Conservation (phyloP, 2,888 invertebrate species). For the Cancer borealis region DNA sequence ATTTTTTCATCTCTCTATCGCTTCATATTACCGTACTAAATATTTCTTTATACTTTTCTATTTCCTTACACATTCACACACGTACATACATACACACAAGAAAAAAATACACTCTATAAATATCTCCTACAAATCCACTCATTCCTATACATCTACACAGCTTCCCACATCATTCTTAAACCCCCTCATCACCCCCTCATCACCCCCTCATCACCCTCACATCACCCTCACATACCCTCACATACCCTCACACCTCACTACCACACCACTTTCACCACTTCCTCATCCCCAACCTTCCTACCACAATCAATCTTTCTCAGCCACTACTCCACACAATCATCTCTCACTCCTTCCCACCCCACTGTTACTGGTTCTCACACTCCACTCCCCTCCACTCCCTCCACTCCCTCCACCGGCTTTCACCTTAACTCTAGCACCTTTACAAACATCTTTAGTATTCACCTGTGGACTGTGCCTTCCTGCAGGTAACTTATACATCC, state of each 20-base stretch:
- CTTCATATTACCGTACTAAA: no score
- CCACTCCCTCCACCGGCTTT: neutral
- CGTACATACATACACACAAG: neutral
- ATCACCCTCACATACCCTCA: neutral
- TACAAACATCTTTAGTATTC: constrained; percentile 27
- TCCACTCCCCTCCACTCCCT: neutral
- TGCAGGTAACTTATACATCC: constrained; percentile 45
- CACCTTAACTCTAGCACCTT: neutral
- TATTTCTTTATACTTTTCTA: no score
- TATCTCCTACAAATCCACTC: neutral
- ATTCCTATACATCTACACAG: neutral
- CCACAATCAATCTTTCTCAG: neutral
- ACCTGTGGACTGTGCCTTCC: neutral
- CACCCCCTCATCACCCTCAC: neutral
- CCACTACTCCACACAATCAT: neutral
- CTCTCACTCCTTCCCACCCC: no score
- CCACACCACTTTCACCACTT: neutral
- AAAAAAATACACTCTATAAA: no score
- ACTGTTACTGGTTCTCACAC: neutral
- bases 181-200: neutral
- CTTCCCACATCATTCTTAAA: neutral
- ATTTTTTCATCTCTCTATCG: no score
- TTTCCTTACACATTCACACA: neutral
- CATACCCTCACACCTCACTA: neutral
- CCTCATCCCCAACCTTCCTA: neutral